Conservation (phyloP, 1,140 invertebrate genomes). For the Cotesia vestalis region DNA sequence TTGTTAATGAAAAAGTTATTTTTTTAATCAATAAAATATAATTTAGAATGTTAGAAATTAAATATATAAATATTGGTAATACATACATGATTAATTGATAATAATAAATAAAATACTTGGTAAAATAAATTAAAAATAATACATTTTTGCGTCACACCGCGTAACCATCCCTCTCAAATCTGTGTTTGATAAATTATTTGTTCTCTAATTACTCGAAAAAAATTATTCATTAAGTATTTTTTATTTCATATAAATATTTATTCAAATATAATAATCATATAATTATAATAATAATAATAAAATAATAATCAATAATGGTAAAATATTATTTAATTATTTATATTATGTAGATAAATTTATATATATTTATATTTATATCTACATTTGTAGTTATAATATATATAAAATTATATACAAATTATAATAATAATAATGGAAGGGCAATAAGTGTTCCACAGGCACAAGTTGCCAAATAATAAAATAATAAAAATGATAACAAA, state of each 20-base stretch:
- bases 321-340: constrained; percentile 31
- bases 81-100: no score
- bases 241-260: constrained; percentile 62
- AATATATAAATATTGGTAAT: constrained; percentile 7
- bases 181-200: constrained; percentile 32
- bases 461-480: constrained; percentile 62
- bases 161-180: constrained; percentile 57
- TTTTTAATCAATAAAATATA: no score
- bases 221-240: no score
- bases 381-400: constrained; percentile 35
- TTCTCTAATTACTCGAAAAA: constrained; percentile 10
- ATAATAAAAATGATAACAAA: constrained; percentile 40
- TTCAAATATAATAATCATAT: constrained; percentile 48
- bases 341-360: constrained; percentile 22
- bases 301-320: no score
- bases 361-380: constrained; percentile 40
- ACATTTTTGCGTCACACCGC: constrained; percentile 58
- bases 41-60: constrained; percentile 1
- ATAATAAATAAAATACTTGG: constrained; percentile 3
- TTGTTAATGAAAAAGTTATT: no score
- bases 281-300: constrained; percentile 17
- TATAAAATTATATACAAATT: constrained; percentile 47
- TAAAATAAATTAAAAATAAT: constrained; percentile 34
- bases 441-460: constrained; percentile 64
- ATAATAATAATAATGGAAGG: constrained; percentile 43